Conservation (phyloP, 2,888 invertebrate genomes). For the Chrysina gloriosa region DNA sequence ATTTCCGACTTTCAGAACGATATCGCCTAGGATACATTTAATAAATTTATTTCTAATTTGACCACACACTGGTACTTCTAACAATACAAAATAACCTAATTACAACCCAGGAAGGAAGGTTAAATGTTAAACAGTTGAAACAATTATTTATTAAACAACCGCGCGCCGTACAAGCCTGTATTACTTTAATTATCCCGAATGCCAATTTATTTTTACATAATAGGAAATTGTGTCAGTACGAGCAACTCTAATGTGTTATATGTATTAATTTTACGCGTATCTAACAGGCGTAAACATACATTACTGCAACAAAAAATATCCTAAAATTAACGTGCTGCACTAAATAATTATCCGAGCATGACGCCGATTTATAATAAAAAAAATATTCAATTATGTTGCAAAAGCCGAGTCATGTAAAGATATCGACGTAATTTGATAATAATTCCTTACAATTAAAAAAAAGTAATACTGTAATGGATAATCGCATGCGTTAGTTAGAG, state of each 20-base stretch:
- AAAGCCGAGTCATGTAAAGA: background rate
- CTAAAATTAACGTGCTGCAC: background rate
- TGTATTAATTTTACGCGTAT: background rate
- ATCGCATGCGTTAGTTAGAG: too few species aligned
- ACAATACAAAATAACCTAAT: background rate
- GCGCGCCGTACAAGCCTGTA: background rate
- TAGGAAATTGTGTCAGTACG: conserved; percentile 19
- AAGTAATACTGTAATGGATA: too few species aligned
- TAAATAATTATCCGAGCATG: background rate
- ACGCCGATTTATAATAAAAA: conserved; percentile 3
- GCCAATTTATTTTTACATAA: conserved; percentile 4
- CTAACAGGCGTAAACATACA: background rate
- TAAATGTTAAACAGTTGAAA: conserved; percentile 10
- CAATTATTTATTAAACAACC: background rate
- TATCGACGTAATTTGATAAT: background rate
- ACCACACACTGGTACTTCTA: too few species aligned
- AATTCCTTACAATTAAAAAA: background rate
- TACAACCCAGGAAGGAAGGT: conserved; percentile 8
- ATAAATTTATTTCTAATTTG: too few species aligned
- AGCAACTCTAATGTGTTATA: background rate
- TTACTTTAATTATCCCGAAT: background rate
- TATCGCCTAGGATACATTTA: too few species aligned
- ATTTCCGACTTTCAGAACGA: too few species aligned
- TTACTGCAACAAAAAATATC: background rate
- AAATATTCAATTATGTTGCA: conserved; percentile 2